phyloP scores from a whole-genome alignment of 2,113 vertebrate genomes.

The Piaya cayana region DNA sequence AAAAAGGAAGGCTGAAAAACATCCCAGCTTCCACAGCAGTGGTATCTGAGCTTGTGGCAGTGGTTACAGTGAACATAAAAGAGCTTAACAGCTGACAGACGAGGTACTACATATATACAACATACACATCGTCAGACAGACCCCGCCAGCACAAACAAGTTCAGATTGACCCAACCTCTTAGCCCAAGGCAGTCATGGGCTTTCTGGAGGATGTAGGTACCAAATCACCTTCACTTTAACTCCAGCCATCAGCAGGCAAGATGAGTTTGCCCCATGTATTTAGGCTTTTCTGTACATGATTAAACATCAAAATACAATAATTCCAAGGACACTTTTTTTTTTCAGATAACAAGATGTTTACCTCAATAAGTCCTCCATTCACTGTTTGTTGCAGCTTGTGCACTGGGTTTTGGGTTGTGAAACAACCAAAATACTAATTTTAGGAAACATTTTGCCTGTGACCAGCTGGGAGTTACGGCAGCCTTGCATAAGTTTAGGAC shows the following conservation, averaged over 20 bases:
- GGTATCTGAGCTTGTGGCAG: neutral
- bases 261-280: neutral
- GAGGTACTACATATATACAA: conserved; percentile 5
- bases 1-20: neutral
- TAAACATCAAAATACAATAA: neutral
- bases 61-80: conserved; percentile 5
- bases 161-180: rapidly evolving
- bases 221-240: neutral
- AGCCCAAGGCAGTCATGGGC: neutral
- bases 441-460: neutral
- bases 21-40: neutral
- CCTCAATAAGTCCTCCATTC: neutral
- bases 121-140: neutral
- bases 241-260: neutral
- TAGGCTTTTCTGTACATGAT: neutral
- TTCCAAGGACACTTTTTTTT: neutral
- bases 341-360: neutral
- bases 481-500: neutral
- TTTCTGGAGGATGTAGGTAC: neutral
- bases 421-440: neutral
- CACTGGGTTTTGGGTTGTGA: neutral
- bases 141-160: neutral
- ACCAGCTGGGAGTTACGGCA: neutral
- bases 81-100: conserved; percentile 31
- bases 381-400: neutral